Evolutionary conservation across 2,888 invertebrate genomes (phyloP).

Genomic region (Branchellion lobata): DNA sequence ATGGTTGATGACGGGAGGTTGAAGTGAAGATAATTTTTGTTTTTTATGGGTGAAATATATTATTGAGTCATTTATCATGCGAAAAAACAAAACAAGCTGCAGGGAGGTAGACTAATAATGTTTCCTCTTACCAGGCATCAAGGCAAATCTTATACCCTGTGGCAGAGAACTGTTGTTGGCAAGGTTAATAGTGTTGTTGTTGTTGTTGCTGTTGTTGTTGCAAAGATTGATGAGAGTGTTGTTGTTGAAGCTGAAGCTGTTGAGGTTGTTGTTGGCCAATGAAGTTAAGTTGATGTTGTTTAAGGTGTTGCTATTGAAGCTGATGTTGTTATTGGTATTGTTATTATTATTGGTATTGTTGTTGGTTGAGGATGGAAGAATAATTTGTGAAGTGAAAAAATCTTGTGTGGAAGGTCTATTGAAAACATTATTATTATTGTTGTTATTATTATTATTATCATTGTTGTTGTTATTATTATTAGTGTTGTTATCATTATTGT

Average conservation of each 20-base stretch:
- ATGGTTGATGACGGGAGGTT: no score
- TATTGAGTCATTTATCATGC: no score
- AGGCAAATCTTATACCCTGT: conserved; percentile 27
- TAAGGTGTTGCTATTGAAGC: neutral
- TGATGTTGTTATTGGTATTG: neutral
- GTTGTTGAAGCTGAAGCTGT: neutral
- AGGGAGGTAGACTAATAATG: no score
- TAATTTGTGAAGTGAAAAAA: conserved; percentile 17
- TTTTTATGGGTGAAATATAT: no score
- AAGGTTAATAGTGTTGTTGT: conserved; percentile 16
- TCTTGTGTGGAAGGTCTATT: neutral
- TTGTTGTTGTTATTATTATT: neutral
- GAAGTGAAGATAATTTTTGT: no score
- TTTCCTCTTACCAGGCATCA: conserved; percentile 32
- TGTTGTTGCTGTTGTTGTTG: conserved; percentile 5
- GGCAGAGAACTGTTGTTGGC: neutral
- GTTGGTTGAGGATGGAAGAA: conserved; percentile 2
- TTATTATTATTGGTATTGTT: neutral
- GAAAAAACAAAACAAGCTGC: no score
- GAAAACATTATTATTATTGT: neutral
- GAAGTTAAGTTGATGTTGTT: neutral
- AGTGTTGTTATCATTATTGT: neutral
- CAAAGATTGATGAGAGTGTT: neutral
- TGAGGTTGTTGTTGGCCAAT: neutral
- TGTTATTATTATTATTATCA: neutral